Conservation (phyloP, 2,888 invertebrate genomes). For the Acronicta psi region DNA sequence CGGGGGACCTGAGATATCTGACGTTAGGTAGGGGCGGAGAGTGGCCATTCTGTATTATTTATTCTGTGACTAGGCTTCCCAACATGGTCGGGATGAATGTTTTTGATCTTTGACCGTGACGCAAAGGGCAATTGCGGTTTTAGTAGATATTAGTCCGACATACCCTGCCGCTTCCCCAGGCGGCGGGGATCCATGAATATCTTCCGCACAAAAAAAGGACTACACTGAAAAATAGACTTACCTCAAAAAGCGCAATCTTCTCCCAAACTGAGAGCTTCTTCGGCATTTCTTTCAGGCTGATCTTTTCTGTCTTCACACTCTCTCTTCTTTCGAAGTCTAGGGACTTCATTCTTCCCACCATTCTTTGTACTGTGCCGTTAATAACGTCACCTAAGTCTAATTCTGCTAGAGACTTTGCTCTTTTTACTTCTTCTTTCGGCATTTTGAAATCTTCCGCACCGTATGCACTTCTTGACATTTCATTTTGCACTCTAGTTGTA, state of each 20-base stretch:
- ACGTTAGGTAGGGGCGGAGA: too few relatives aligned
- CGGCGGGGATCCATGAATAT: too few relatives aligned
- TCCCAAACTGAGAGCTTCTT: constrained; percentile 73
- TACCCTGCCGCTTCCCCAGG: too few relatives aligned
- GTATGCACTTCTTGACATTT: constrained; percentile 28
- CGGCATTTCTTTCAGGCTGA: constrained; percentile 71
- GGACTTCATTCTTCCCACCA: constrained; percentile 74
- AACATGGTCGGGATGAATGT: too few relatives aligned
- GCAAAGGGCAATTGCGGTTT: too few relatives aligned
- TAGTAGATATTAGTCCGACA: too few relatives aligned
- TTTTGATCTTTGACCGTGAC: too few relatives aligned
- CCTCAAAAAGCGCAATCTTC: constrained; percentile 82
- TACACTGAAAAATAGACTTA: too few relatives aligned
- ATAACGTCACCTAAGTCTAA: constrained; percentile 70
- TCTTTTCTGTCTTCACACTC: constrained; percentile 61
- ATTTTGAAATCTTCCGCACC: constrained; percentile 17
- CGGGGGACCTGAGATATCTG: too few relatives aligned
- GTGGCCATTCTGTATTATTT: too few relatives aligned
- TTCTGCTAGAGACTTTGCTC: constrained; percentile 71
- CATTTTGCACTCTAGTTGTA: constrained; percentile 1
- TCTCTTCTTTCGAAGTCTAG: constrained; percentile 56
- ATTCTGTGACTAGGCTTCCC: too few relatives aligned
- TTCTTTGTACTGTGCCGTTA: constrained; percentile 70
- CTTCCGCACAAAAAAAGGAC: too few relatives aligned
- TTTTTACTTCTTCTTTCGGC: constrained; percentile 55